phyloP scores from a whole-genome alignment of 2,888 invertebrate genomes.

The Caenorhabditis sinica region DNA sequence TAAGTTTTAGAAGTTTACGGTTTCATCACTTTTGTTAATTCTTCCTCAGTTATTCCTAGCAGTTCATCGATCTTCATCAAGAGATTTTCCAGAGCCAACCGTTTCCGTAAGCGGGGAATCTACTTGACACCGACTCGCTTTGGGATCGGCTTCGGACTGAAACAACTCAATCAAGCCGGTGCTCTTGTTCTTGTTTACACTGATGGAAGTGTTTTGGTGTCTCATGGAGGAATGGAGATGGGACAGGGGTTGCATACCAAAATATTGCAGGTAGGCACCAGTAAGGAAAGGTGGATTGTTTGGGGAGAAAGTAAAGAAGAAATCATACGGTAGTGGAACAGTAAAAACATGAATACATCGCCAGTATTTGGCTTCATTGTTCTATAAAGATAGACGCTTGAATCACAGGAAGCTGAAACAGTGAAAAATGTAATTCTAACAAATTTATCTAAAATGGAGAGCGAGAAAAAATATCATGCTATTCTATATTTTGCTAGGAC shows the following conservation, averaged over 20 bases:
- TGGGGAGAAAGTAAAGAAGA: background rate
- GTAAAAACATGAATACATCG: too few species aligned
- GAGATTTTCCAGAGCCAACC: conserved; percentile 73
- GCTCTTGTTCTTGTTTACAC: conserved; percentile 92
- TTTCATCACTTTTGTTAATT: background rate
- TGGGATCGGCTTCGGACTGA: conserved; percentile 83
- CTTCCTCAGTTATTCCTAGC: too few species aligned
- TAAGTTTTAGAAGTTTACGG: conserved; percentile 66
- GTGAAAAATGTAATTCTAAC: too few species aligned
- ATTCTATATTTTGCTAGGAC: too few species aligned
- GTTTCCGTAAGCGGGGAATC: conserved; percentile 80
- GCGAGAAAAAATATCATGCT: too few species aligned
- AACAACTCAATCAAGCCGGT: conserved; percentile 86
- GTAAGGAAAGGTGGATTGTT: background rate
- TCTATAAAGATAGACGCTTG: too few species aligned
- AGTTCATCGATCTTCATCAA: too few species aligned
- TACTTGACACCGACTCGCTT: conserved; percentile 82
- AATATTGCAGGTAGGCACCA: conserved; percentile 89
- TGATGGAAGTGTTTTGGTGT: conserved; percentile 90
- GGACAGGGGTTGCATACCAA: conserved; percentile 97
- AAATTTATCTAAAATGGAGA: too few species aligned
- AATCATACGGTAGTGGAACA: background rate
- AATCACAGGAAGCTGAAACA: too few species aligned
- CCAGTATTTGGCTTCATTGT: too few species aligned
- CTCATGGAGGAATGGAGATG: conserved; percentile 95